Evolutionary conservation across 2,888 invertebrate species (phyloP).

Genomic region (Idaea aversata): DNA sequence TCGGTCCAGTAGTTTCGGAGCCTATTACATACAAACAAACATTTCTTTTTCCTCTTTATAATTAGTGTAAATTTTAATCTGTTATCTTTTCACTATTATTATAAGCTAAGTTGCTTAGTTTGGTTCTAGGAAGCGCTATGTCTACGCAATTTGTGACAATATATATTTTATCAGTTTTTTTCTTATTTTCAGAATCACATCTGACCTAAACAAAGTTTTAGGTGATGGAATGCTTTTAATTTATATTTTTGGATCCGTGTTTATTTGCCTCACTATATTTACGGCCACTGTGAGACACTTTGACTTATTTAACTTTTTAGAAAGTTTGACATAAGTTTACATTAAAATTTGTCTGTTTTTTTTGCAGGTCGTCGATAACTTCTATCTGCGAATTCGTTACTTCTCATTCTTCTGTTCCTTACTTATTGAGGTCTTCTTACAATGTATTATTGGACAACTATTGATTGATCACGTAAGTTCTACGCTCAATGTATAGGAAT

Average conservation of each 20-base stretch:
- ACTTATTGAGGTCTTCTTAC: constrained; percentile 53
- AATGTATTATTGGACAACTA: constrained; percentile 65
- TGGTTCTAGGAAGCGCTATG: too few relatives aligned
- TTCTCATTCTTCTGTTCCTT: constrained; percentile 61
- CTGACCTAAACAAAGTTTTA: constrained; percentile 49
- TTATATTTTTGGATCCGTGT: constrained; percentile 60
- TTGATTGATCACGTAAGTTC: constrained; percentile 60
- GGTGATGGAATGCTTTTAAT: constrained; percentile 60
- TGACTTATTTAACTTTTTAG: neutral
- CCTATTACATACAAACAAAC: too few relatives aligned
- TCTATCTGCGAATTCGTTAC: constrained; percentile 58
- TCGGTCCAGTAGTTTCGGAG: too few relatives aligned
- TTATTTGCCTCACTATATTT: constrained; percentile 67
- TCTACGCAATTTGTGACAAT: neutral
- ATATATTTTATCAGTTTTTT: neutral
- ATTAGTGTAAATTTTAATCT: too few relatives aligned
- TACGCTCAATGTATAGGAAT: too few relatives aligned
- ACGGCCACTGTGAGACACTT: constrained; percentile 52
- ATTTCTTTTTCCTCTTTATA: too few relatives aligned
- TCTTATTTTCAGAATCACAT: constrained; percentile 50
- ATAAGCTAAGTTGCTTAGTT: too few relatives aligned
- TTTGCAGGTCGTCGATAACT: constrained; percentile 58
- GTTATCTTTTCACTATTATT: too few relatives aligned
- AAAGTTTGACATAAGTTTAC: neutral
- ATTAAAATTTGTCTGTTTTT: neutral